phyloP scores from a whole-genome alignment of 1,140 invertebrate genomes.

The Euura lappo region DNA sequence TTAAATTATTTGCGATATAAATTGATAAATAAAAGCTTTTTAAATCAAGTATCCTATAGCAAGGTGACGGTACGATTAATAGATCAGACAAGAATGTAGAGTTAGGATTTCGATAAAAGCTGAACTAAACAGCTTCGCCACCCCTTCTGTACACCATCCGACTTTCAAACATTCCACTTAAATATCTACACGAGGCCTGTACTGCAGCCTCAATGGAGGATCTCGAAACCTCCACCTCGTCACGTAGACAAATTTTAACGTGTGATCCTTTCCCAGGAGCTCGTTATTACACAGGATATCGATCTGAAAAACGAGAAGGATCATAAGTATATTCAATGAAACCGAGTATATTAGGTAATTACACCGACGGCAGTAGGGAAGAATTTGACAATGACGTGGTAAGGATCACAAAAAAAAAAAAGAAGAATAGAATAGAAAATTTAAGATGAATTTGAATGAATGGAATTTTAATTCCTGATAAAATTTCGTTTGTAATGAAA shows the following conservation, averaged over 20 bases:
- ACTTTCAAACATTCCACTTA: constrained; percentile 12
- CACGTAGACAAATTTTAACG: constrained; percentile 97
- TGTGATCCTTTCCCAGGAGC: constrained; percentile 97
- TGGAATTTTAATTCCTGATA: too few species aligned
- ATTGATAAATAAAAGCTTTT: constrained; percentile 12
- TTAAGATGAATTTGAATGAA: not conserved
- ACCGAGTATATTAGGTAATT: too few species aligned
- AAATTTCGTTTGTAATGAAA: too few species aligned
- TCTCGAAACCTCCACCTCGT: constrained; percentile 97
- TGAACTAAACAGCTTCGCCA: not conserved
- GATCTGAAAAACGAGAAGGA: constrained; percentile 70
- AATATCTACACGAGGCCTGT: constrained; percentile 75
- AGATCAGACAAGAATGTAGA: constrained; percentile 10
- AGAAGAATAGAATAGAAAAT: constrained; percentile 22
- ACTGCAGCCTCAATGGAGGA: constrained; percentile 84
- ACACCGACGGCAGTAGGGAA: too few species aligned
- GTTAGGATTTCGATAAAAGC: not conserved
- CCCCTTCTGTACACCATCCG: not conserved
- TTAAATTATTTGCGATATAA: not conserved
- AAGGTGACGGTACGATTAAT: constrained; percentile 11
- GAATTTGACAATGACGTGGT: too few species aligned
- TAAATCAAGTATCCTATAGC: not conserved
- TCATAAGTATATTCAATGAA: constrained; percentile 15
- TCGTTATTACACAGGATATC: constrained; percentile 99
- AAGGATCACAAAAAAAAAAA: not conserved